These are phyloP conservation scores for Apogon talboti DNA, from an alignment of 2,797 vertebrate species.

Conservation along the genomic window DNA sequence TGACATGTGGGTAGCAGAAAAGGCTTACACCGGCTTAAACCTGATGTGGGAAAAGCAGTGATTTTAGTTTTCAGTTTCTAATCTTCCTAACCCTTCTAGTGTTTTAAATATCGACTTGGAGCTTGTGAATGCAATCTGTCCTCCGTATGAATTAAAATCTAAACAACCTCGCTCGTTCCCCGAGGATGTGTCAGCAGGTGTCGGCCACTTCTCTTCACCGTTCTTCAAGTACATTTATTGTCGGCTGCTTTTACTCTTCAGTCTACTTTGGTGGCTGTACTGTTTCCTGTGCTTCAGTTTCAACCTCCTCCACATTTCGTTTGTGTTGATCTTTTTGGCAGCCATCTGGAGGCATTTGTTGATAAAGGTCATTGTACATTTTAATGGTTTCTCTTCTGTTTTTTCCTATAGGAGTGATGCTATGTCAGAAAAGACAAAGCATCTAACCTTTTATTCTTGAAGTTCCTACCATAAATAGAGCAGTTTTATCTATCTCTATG, in stretches of 20 bases:
- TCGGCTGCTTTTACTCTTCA: neutral
- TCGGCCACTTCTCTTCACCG: neutral
- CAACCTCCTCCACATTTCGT: constrained; percentile 5
- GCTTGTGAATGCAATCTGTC: constrained; percentile 10
- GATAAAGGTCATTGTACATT: constrained; percentile 26
- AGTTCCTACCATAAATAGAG: constrained; percentile 3
- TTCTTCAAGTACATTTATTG: neutral
- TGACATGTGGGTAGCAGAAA: constrained; percentile 49
- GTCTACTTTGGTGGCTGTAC: neutral
- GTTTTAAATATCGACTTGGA: constrained; percentile 1
- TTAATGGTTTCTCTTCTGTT: constrained; percentile 9
- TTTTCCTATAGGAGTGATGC: constrained; percentile 2
- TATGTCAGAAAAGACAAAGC: constrained; percentile 26
- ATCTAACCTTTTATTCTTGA: constrained; percentile 5
- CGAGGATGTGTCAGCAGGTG: constrained; percentile 14
- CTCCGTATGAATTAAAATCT: constrained; percentile 19
- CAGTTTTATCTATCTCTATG: neutral
- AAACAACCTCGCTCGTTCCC: constrained; percentile 8
- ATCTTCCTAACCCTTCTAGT: constrained; percentile 19
- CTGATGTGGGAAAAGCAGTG: constrained; percentile 32
- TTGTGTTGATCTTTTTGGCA: constrained; percentile 23
- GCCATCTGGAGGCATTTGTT: constrained; percentile 23
- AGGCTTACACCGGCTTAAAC: constrained; percentile 30
- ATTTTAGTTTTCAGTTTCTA: constrained; percentile 24
- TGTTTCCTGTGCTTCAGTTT: neutral